A percentile compares a stretch with the other conserved stretches of the same genome.
Conservation (phyloP, 2,888 invertebrate species). For the Amorpha juglandis region DNA sequence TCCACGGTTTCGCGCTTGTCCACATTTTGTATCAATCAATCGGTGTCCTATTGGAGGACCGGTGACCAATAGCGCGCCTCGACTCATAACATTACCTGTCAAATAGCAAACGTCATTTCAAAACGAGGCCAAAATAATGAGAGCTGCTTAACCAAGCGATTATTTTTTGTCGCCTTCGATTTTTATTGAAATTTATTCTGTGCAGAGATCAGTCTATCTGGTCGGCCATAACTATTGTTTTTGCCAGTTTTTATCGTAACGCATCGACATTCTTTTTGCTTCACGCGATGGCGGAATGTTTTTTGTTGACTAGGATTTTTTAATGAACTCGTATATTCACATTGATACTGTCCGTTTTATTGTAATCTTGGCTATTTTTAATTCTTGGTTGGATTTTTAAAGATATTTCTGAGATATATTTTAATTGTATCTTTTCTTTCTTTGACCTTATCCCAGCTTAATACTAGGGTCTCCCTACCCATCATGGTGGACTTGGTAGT, state of each 20-base stretch:
- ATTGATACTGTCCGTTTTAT: not conserved
- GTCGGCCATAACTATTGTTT: slow-evolving; percentile 38
- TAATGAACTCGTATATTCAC: not conserved
- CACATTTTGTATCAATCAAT: slow-evolving; percentile 59
- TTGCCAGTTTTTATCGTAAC: slow-evolving; percentile 34
- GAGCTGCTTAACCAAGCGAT: slow-evolving; percentile 43
- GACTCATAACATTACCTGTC: slow-evolving; percentile 59
- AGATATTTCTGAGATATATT: no score
- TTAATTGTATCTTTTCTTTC: no score
- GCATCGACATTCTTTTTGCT: slow-evolving; percentile 23
- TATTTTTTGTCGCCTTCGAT: slow-evolving; percentile 37
- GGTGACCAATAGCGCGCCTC: slow-evolving; percentile 60
- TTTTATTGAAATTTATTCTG: slow-evolving; percentile 32
- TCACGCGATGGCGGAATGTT: slow-evolving; percentile 36
- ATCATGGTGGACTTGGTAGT: no score
- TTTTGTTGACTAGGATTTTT: slow-evolving; percentile 25
- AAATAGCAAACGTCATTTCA: slow-evolving; percentile 49
- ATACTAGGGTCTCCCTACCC: no score
- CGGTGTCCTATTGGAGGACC: slow-evolving; percentile 60
- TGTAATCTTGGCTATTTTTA: not conserved
- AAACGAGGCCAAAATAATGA: slow-evolving; percentile 47
- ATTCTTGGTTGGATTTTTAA: no score
- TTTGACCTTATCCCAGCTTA: no score
- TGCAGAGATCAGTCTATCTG: slow-evolving; percentile 42
- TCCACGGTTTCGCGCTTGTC: slow-evolving; percentile 55